Evolutionary conservation across 2,113 vertebrate species (phyloP), one percentile per base, ranked within the genome.

Genomic region (western clawed frog (Xenopus tropicalis)): DNA sequence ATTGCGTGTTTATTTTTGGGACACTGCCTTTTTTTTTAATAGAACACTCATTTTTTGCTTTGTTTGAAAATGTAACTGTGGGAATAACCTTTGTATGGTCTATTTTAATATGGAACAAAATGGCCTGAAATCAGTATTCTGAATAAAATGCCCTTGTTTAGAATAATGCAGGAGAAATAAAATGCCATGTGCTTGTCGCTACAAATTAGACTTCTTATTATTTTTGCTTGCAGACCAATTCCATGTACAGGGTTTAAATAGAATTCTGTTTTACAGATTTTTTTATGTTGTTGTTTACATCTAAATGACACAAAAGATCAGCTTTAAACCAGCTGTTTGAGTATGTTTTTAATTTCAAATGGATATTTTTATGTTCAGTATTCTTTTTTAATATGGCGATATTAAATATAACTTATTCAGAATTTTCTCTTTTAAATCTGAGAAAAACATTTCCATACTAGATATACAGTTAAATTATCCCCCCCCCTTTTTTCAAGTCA

Each of bases 101-200:
- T 62, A 62, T 62, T 37, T 61, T 62, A 59, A 37, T 62, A 16
- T 37, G 23, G 61, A 29, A 62, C 61, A 62, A 62, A 62, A 37
- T 62, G 7, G 14, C 23, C 14, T 37, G 14, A 62, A 62, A 62
- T 25, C 61, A 25, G 11, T 62, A 37, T 62, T 4, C 11, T 19
- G 25, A 29, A 19, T 25, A 24, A 62, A 62, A 62, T n/a, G 16
- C 7, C 61, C 25, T 62, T 62, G 61, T 37, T 62, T 62, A 19
- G 14, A 37, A 62, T 62, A 62, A 62, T 29, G 12, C 24, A 61
- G 6, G 19, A 57, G 54, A 59, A 62, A 62, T 37, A 62, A 25
- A 62, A 62, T 62, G 20, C 13, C 16, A 62, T 25, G 61, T 37
- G 24, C 17, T 19, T 62, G 61, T 37, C 14, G 16, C 61, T 29